Conservation (phyloP, 2,888 invertebrate genomes). For the Hydropsyche betteni region DNA sequence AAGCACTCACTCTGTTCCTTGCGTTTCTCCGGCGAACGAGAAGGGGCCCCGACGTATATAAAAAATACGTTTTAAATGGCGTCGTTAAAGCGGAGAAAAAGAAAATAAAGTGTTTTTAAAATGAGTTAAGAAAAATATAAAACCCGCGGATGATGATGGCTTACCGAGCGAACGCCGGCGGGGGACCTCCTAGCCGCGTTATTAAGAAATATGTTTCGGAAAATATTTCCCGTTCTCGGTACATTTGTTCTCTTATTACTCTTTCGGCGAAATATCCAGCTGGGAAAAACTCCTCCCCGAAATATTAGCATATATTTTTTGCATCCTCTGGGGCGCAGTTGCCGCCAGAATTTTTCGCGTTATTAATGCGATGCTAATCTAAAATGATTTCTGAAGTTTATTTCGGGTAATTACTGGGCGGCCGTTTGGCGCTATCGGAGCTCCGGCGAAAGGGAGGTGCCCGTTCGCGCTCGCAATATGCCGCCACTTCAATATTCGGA, state of each 20-base stretch:
- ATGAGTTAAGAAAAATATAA: conserved; percentile 52
- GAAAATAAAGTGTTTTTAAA: conserved; percentile 53
- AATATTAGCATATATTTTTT: no score
- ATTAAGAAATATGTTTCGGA: conserved; percentile 51
- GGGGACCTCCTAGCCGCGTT: conserved; percentile 32
- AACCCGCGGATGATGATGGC: conserved; percentile 49
- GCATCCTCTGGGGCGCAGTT: no score
- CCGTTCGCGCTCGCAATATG: conserved; percentile 43
- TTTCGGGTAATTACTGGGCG: conserved; percentile 35
- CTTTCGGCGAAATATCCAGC: conserved; percentile 12
- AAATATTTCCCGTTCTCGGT: conserved; percentile 48
- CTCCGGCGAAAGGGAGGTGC: not conserved
- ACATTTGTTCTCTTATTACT: conserved; percentile 42
- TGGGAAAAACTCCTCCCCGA: no score
- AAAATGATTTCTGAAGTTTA: conserved; percentile 32
- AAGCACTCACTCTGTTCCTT: conserved; percentile 12
- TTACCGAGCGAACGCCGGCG: conserved; percentile 34
- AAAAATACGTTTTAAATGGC: conserved; percentile 52
- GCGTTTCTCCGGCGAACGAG: not conserved
- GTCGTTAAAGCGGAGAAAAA: conserved; percentile 51
- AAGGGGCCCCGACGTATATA: conserved; percentile 46
- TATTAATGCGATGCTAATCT: conserved; percentile 18
- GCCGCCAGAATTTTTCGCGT: no score
- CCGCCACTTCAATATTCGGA: conserved; percentile 47
- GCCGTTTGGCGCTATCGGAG: conserved; percentile 32